phyloP scores from a whole-genome alignment of 2,888 invertebrate species.

The Megalurothrips usitatus region DNA sequence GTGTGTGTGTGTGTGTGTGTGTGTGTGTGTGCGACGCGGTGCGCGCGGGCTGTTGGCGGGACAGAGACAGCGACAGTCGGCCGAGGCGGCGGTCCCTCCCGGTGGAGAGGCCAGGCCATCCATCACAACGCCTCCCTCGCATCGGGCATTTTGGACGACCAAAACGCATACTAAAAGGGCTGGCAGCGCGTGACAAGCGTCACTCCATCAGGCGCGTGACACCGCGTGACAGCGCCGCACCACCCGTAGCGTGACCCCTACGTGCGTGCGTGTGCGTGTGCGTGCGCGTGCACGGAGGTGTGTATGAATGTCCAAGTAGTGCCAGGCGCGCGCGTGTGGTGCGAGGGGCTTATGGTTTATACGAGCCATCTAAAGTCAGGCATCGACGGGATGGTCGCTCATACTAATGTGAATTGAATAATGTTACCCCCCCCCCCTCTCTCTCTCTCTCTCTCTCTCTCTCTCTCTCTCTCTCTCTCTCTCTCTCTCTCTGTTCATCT shows the following conservation, averaged over 20 bases:
- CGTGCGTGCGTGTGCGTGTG: neutral
- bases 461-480: slow-evolving; percentile 6
- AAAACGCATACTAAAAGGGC: slow-evolving; percentile 6
- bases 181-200: slow-evolving; percentile 12
- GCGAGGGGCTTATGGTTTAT: slow-evolving; percentile 16
- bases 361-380: slow-evolving; percentile 23
- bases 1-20: too few relatives aligned
- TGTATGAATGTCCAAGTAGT: neutral
- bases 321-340: neutral
- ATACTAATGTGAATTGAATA: neutral
- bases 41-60: too few relatives aligned
- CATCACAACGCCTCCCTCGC: neutral
- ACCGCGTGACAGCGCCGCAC: slow-evolving; percentile 6
- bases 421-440: neutral
- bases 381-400: neutral
- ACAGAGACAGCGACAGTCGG: too few relatives aligned
- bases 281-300: neutral
- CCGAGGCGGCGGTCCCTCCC: too few relatives aligned
- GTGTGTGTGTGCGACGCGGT: too few relatives aligned
- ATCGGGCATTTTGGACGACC: neutral
- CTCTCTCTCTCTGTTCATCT: neutral
- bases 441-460: slow-evolving; percentile 11
- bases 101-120: neutral
- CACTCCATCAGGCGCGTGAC: slow-evolving; percentile 19
- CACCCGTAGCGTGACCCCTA: slow-evolving; percentile 13